Base-by-base conservation (phyloP, 2,888 invertebrate species). In the Drepanosiphum platanoidis region DNA sequence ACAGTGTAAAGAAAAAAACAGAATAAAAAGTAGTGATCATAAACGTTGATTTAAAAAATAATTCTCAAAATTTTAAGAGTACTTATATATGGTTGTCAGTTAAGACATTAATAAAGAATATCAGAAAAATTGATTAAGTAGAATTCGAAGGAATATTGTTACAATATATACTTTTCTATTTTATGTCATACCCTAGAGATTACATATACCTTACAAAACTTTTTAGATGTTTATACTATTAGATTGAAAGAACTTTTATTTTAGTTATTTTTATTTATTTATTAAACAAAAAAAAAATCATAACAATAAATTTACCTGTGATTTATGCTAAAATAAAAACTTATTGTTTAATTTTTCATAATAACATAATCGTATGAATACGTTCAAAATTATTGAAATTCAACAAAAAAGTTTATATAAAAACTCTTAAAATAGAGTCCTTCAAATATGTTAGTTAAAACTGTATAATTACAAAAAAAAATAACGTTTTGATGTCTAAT, bases 71-170 rank as follows among this genome's bases (percentile, higher is more conserved):
- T 71, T 27, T 18, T 15, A 71, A 42, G 9, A 7, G 9, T 39
- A 71, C 39, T 71, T 71, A 39, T 39, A 71, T 36, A 27, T 71
- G 27, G 30, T 30, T 42, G 71, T 71, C 71, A 71, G 27, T 30
- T 58, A 5, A 58, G 58, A 58, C 22, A 58, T 22, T 58, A 1
- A 22, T 22, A 58, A 18, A 22, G 4, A 58, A 18, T 22, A 58
- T 58, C 22, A 58, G 7, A 4, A 22, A 58, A 58, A 58, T 58
- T 22, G 58, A 58, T 58, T 3, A 18, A 58, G 22, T 52, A 3
- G 22, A 22, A 58, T 22, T 58, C 18, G 3, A n/a, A 58, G 58
- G 58, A 22, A 58, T n/a, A n/a, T 58, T 58, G 58, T 22, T 22
- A 52, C 39, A 4, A n/a, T 52, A 52, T 18, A 58, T 18, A 58